Evolutionary conservation across 2,797 vertebrate genomes (phyloP), one percentile per base, ranked within the genome.

Genomic region (Aeoliscus strigatus): DNA sequence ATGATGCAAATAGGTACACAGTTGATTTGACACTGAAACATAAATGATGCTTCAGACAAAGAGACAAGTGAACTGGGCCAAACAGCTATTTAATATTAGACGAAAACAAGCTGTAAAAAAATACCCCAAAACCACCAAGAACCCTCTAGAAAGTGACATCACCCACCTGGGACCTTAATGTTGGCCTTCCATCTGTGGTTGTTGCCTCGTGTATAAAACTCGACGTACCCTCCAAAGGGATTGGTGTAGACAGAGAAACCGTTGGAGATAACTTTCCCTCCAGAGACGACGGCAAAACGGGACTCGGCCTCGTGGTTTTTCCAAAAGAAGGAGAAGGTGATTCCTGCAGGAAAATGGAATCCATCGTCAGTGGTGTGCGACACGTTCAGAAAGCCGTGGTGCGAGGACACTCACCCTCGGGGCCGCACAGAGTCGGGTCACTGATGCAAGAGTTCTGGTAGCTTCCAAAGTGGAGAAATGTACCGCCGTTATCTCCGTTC

Each of bases 301-400:
- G 90, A 86, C 8, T 82, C 77, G 4, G 60, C 44, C 38, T 89
- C 88, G 0, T 90, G 86, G 32, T 89, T 94, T 83, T 96, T 97
- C 96, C 96, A 99, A 86, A 99, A 99, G 62, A 99, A 99, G 3
- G 96, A 97, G 64, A 99, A 96, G 0, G 94, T 93, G 26, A 98
- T 92, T 13, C 96, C 96, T 99, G 50, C 15, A 45, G 14, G 53
- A 53, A 3, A 3, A 56, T 12, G n/a, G 27, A 12, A 14, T 3
- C 1, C 31, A 1, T 5, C 38, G 6, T 6, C 18, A 33, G 16
- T 11, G 17, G 23, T 10, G 7, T 6, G 12, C 32, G 16, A 43
- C 14, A 39, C 39, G 24, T 25, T 25, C 24, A 5, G 12, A 27
- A 4, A 8, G 14, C 3, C 8, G 6, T 10, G 3, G 10, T 4